phyloP scores from a whole-genome alignment of 2,888 invertebrate species.

The Pomacea canaliculata region DNA sequence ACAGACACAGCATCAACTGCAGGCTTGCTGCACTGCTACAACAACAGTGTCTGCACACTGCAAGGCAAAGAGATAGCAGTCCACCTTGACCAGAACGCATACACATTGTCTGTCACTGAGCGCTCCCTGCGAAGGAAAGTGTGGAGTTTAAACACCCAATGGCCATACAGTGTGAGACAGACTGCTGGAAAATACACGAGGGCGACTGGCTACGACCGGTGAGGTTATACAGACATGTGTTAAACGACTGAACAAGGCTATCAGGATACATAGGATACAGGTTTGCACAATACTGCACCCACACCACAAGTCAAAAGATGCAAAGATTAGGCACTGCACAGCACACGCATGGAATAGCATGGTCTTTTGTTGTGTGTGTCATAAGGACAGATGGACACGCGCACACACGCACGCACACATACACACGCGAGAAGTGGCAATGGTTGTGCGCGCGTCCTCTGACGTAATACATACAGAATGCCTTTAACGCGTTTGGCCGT shows the following conservation, averaged over 20 bases:
- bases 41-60: too few relatives aligned
- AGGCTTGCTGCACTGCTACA: too few relatives aligned
- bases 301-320: conserved; percentile 1
- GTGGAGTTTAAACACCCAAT: too few relatives aligned
- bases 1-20: too few relatives aligned
- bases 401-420: neutral
- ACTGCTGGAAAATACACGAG: too few relatives aligned
- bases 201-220: too few relatives aligned
- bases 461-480: conserved; percentile 19
- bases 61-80: too few relatives aligned
- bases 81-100: too few relatives aligned
- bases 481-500: conserved; percentile 15
- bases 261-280: neutral
- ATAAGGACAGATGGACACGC: neutral
- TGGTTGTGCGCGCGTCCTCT: neutral
- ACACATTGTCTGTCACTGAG: too few relatives aligned
- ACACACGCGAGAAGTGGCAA: neutral
- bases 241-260: neutral
- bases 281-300: neutral
- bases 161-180: too few relatives aligned
- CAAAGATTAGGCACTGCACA: conserved; percentile 11
- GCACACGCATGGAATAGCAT: conserved; percentile 5
- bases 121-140: too few relatives aligned
- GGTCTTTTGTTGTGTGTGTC: neutral
- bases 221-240: too few relatives aligned